Evolutionary conservation across 2,888 invertebrate species (phyloP).

Genomic region (Hipparchia semele): DNA sequence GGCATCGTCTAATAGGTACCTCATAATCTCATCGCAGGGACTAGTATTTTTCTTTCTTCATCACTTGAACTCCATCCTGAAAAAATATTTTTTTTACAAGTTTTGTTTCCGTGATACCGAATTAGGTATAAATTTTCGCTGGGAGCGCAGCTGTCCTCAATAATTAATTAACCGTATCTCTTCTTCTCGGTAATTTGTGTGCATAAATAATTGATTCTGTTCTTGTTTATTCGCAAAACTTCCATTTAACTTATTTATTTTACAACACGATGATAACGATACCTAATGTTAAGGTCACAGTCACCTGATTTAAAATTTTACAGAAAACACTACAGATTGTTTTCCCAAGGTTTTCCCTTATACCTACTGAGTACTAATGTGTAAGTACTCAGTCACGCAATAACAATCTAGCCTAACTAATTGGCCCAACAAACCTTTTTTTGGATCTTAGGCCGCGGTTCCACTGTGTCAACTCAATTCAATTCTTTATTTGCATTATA

Average conservation of each 20-base stretch:
- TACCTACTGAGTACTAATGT: too few relatives aligned
- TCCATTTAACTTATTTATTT: background rate
- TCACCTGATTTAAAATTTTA: too few relatives aligned
- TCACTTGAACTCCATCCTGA: background rate
- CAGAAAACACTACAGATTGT: too few relatives aligned
- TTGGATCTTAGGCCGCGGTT: too few relatives aligned
- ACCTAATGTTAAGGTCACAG: background rate
- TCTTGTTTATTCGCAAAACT: background rate
- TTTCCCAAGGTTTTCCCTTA: too few relatives aligned
- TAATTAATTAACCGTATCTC: conserved; percentile 2
- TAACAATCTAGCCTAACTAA: too few relatives aligned
- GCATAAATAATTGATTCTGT: background rate
- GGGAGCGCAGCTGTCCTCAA: background rate
- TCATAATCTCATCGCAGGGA: too few relatives aligned
- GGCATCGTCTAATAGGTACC: too few relatives aligned
- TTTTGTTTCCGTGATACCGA: background rate
- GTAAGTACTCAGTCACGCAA: too few relatives aligned
- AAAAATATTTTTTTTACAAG: background rate
- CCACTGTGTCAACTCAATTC: too few relatives aligned
- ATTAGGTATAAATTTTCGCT: background rate
- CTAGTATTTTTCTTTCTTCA: background rate
- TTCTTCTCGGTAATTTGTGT: conserved; percentile 1
- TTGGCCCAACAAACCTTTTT: too few relatives aligned
- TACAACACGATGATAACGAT: background rate
- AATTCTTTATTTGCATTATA: too few relatives aligned